Evolutionary conservation across 1,140 invertebrate species (phyloP), one percentile per base, ranked within the genome.

Genomic region (Apocrypta bakeri): DNA sequence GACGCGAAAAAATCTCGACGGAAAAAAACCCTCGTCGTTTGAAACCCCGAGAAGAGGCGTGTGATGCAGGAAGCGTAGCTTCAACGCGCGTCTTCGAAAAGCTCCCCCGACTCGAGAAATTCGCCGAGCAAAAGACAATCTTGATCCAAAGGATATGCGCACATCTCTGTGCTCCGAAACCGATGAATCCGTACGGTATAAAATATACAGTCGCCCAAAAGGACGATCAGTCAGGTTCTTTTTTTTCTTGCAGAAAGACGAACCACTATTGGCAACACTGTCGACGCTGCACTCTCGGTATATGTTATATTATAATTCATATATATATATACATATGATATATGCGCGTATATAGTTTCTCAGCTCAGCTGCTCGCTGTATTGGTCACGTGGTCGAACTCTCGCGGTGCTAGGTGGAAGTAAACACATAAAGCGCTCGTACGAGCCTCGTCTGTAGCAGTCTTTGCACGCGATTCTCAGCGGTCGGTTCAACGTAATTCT

Each of bases 351-450:
- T n/a, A n/a, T n/a, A n/a, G n/a, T n/a, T n/a, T n/a, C 42, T 17
- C 21, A 21, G 48, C 69, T 37, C 69, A 31, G 69, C 29, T n/a
- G 21, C 69, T 72, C 17, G 69, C 33, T 33, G 29, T 68, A 29
- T 31, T 27, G 25, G 11, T 66, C 63, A 66, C 63, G 63, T 66
- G 63, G 12, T 25, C 11, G 24, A 21, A n/a, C 48, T 56, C 48
- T 56, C 48, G 7, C 56, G 69, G 48, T 40, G 48, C 64, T 31
- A 48, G 78, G 83, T 42, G 75, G 73, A 33, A 40, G 56, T 80
- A 76, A 40, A 73, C 68, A 64, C 77, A n/a, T 77, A 29, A 73
- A 24, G 40, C 8, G 2, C 37, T 56, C 72, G 72, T 42, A 17
- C 40, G 72, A 24, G 2, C 31, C 61, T 64, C 56, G 0, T 40